Conservation (phyloP, 2,888 invertebrate genomes). For the Oscheius sp. region DNA sequence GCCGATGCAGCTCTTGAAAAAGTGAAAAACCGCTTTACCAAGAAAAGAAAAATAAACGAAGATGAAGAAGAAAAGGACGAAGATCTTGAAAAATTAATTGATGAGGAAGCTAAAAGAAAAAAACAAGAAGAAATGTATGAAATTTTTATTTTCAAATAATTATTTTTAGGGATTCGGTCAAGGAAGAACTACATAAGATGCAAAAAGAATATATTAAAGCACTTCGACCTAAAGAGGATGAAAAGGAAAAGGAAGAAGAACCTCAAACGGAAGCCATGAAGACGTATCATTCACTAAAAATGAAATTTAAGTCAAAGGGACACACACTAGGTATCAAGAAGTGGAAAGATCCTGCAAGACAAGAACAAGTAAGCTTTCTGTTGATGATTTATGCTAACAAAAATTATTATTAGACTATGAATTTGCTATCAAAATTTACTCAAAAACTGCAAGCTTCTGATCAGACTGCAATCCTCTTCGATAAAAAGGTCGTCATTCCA, state of each 20-base stretch:
- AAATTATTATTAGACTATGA: slow-evolving; percentile 77
- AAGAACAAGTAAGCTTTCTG: slow-evolving; percentile 57
- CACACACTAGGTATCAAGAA: slow-evolving; percentile 53
- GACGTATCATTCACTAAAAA: slow-evolving; percentile 56
- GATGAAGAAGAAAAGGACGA: slow-evolving; percentile 51
- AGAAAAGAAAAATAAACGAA: slow-evolving; percentile 38
- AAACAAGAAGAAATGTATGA: slow-evolving; percentile 44
- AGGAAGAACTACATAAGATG: slow-evolving; percentile 47
- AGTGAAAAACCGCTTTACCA: slow-evolving; percentile 42
- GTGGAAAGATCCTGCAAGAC: slow-evolving; percentile 59
- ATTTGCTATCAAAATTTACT: slow-evolving; percentile 84
- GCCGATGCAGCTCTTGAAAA: slow-evolving; percentile 33
- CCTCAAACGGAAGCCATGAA: slow-evolving; percentile 58
- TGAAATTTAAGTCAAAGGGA: slow-evolving; percentile 63
- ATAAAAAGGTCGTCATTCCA: slow-evolving; percentile 67
- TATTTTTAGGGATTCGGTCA: slow-evolving; percentile 38
- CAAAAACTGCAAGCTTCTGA: slow-evolving; percentile 68
- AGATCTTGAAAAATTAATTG: slow-evolving; percentile 51
- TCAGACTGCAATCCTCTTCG: slow-evolving; percentile 72
- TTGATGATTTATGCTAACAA: no score
- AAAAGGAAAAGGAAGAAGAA: slow-evolving; percentile 66
- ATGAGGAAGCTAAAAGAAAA: slow-evolving; percentile 40
- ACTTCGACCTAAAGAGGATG: slow-evolving; percentile 64
- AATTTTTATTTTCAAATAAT: background rate
- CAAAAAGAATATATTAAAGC: slow-evolving; percentile 67